Percentiles rank a stretch among this genome's conserved stretches.
These are phyloP conservation scores for Misgurnus mizolepis DNA, from an alignment of 2,113 vertebrate species.

Conservation along the genomic window DNA sequence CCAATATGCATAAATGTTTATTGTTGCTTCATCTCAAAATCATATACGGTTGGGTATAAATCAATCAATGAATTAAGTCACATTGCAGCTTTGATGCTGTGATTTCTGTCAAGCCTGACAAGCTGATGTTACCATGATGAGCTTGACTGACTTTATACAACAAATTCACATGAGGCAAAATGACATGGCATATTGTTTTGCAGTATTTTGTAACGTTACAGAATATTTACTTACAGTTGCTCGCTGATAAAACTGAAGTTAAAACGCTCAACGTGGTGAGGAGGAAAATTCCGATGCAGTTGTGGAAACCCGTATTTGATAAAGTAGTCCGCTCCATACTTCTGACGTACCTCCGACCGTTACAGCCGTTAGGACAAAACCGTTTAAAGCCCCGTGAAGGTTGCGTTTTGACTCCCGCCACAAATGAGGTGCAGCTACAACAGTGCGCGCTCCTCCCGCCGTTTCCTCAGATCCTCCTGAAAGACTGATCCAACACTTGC, in stretches of 20 bases:
- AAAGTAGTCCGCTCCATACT: constrained; percentile 30
- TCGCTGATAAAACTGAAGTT: constrained; percentile 46
- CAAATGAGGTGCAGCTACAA: neutral
- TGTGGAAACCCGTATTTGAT: constrained; percentile 36
- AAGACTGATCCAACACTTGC: constrained; percentile 26
- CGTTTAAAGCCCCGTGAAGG: constrained; percentile 17
- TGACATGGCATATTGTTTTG: neutral
- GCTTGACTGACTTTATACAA: too few relatives aligned
- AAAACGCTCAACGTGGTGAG: constrained; percentile 25
- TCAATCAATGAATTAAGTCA: neutral
- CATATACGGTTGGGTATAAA: neutral
- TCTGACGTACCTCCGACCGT: constrained; percentile 14
- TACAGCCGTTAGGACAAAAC: constrained; percentile 5
- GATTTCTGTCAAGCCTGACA: too few relatives aligned
- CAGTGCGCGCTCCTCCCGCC: constrained; percentile 21
- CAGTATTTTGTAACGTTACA: neutral
- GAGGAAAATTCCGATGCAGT: constrained; percentile 28
- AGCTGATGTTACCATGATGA: too few relatives aligned
- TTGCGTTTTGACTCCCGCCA: constrained; percentile 4
- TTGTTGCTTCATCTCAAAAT: neutral
- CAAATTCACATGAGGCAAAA: too few relatives aligned
- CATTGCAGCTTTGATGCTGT: neutral
- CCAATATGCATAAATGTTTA: neutral
- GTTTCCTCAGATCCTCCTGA: constrained; percentile 29
- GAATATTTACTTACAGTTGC: constrained; percentile 44